These are phyloP conservation scores for Tetrax tetrax DNA, from an alignment of 2,113 vertebrate species.

Conservation along the genomic window DNA sequence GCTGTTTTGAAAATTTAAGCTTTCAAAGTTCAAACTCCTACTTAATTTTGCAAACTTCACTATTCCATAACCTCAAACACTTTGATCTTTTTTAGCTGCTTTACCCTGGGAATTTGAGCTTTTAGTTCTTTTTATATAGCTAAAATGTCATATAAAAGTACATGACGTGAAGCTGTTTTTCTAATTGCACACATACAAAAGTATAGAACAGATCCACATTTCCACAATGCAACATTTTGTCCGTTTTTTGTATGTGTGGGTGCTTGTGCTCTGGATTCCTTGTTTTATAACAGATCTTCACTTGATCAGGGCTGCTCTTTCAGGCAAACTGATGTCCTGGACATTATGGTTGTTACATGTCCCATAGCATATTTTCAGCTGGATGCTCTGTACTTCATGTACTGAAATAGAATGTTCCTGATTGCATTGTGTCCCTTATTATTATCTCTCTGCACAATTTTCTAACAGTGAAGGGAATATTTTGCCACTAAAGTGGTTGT, in stretches of 20 bases:
- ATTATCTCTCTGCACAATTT: conserved; percentile 24
- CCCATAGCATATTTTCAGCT: not conserved
- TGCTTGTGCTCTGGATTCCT: not conserved
- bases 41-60: conserved; percentile 40
- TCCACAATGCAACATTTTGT: not conserved
- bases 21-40: conserved; percentile 20
- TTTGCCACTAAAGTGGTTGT: conserved; percentile 18
- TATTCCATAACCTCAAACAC: conserved; percentile 1
- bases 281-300: not conserved
- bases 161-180: not conserved
- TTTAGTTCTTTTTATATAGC: not conserved
- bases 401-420: not conserved
- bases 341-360: not conserved
- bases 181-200: not conserved
- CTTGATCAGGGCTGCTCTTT: not conserved
- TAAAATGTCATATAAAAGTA: not conserved
- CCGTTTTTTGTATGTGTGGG: fast-evolving
- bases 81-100: conserved; percentile 61
- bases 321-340: not conserved
- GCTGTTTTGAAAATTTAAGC: conserved; percentile 51
- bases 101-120: not conserved
- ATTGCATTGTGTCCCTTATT: not conserved
- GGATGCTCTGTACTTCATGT: not conserved
- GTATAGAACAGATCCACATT: not conserved
- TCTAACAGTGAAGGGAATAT: conserved; percentile 39